Conservation (phyloP, 2,113 vertebrate species). For the Alexandromys fortis region DNA sequence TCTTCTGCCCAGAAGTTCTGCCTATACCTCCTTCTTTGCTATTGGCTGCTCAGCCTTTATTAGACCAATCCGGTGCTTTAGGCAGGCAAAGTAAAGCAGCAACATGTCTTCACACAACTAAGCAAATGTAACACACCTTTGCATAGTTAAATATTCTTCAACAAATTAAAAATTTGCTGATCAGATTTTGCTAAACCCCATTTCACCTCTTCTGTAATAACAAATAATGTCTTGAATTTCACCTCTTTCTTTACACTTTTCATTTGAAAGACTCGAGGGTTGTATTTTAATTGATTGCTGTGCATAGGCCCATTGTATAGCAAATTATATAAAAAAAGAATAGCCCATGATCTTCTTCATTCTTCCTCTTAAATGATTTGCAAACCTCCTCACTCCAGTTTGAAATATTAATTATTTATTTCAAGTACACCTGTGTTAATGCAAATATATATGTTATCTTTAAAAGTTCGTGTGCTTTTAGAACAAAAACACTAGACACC, state of each 20-base stretch:
- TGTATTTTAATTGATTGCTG: not conserved
- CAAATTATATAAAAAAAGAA: not conserved
- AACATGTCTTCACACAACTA: no score
- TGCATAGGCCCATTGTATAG: not conserved
- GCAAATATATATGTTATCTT: not conserved
- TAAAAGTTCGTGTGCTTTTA: not conserved
- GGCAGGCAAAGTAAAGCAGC: not conserved
- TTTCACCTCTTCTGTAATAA: constrained; percentile 7
- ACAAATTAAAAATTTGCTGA: constrained; percentile 10
- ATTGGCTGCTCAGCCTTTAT: not conserved
- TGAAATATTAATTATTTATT: constrained; percentile 30
- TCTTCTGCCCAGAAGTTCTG: not conserved
- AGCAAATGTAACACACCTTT: not conserved
- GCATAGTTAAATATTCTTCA: not conserved
- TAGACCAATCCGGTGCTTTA: not conserved
- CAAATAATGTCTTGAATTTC: not conserved
- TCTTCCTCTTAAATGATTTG: not conserved
- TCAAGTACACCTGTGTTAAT: constrained; percentile 11
- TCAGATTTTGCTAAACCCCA: constrained; percentile 5
- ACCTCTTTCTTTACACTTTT: not conserved
- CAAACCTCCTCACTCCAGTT: constrained; percentile 28
- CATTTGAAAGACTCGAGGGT: not conserved
- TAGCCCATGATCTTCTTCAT: not conserved
- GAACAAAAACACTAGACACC: not conserved
- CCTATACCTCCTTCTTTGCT: not conserved